These are phyloP conservation scores for Orgyia antiqua DNA, from an alignment of 2,888 invertebrate genomes.

Conservation along the genomic window DNA sequence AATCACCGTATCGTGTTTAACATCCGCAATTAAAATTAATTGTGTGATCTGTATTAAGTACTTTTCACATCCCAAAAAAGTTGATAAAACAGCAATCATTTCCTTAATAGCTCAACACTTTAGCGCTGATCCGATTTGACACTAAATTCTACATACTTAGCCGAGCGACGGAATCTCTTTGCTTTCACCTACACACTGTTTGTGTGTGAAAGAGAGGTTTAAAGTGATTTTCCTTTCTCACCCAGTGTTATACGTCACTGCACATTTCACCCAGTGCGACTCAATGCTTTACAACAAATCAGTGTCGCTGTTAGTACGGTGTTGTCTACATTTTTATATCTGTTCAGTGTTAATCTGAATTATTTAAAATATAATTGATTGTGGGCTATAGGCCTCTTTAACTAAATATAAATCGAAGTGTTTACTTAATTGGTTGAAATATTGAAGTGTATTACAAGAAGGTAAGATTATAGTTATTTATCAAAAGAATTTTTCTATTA, in stretches of 20 bases:
- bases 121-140: conserved; percentile 49
- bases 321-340: conserved; percentile 60
- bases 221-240: conserved; percentile 68
- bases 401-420: conserved; percentile 18
- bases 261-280: conserved; percentile 65
- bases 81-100: conserved; percentile 15
- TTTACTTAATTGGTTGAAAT: conserved; percentile 11
- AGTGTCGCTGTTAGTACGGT: conserved; percentile 60
- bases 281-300: conserved; percentile 48
- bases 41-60: conserved; percentile 1
- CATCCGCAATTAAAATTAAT: conserved; percentile 15
- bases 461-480: conserved; percentile 39
- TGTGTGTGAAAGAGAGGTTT: conserved; percentile 47
- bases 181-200: conserved; percentile 47
- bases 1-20: too few relatives aligned
- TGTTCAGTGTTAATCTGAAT: conserved; percentile 30
- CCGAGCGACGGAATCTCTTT: conserved; percentile 58
- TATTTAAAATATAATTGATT: conserved; percentile 37
- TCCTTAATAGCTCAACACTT: conserved; percentile 21
- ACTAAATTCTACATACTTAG: conserved; percentile 69
- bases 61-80: conserved; percentile 24
- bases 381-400: conserved; percentile 40
- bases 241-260: conserved; percentile 51
- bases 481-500: too few relatives aligned
- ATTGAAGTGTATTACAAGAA: conserved; percentile 33